These are phyloP conservation scores for Simalia tracyae DNA, from an alignment of 2,797 vertebrate genomes.

Conservation along the genomic window DNA sequence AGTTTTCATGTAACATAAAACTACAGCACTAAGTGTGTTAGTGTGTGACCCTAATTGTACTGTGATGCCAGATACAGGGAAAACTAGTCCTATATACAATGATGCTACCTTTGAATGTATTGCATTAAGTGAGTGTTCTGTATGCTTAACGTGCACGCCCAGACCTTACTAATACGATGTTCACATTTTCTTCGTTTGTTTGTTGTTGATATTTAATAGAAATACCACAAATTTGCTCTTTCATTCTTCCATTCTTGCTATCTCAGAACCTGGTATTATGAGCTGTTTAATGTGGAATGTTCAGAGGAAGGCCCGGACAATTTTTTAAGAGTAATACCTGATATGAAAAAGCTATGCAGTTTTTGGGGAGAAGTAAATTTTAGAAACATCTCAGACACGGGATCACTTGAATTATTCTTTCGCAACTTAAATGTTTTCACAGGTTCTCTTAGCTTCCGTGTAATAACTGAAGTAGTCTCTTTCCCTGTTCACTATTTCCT, in stretches of 20 bases:
- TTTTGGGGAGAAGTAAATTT: too few relatives aligned
- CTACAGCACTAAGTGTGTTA: neutral
- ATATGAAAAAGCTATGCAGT: neutral
- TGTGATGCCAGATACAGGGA: conserved; percentile 10
- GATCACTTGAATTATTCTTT: too few relatives aligned
- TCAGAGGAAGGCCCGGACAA: neutral
- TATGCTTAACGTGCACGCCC: neutral
- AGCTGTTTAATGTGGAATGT: neutral
- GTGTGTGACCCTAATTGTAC: neutral
- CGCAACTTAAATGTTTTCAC: too few relatives aligned
- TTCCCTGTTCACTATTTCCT: too few relatives aligned
- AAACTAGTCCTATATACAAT: conserved; percentile 17
- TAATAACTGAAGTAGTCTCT: too few relatives aligned
- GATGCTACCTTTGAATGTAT: conserved; percentile 5
- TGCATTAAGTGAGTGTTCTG: conserved; percentile 17
- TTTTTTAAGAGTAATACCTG: neutral
- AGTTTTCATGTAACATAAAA: neutral
- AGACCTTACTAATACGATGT: neutral
- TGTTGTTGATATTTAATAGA: neutral
- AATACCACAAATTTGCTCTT: neutral
- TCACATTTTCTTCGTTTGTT: conserved; percentile 3
- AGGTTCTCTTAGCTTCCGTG: too few relatives aligned
- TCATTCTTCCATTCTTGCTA: neutral
- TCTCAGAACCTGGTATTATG: neutral
- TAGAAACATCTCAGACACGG: too few relatives aligned